A percentile compares a stretch with the other conserved stretches of the same genome.
Evolutionary conservation across 1,140 invertebrate species (phyloP).

Genomic region (Heliothis subflexa): DNA sequence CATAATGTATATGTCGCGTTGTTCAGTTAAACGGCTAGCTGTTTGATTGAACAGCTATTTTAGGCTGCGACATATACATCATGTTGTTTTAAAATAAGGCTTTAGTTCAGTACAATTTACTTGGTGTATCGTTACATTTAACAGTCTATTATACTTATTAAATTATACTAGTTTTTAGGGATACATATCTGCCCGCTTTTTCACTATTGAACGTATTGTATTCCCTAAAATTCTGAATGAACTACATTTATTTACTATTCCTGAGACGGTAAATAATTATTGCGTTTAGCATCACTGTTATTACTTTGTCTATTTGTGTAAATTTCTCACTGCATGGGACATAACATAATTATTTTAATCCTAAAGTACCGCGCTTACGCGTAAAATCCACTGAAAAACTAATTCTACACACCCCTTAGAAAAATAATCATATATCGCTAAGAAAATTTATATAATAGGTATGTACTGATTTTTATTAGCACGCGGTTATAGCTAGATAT

Average conservation of each 20-base stretch:
- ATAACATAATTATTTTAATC: not conserved
- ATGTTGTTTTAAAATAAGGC: not conserved
- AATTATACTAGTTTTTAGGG: not conserved
- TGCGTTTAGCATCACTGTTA: not conserved
- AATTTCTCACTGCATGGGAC: not conserved
- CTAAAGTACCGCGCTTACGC: not conserved
- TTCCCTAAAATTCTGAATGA: not conserved
- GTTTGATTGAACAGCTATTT: too few relatives aligned
- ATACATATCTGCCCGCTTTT: not conserved
- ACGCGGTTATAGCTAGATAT: constrained; percentile 11
- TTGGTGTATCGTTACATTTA: not conserved
- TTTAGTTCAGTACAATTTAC: not conserved
- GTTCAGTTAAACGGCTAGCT: not conserved
- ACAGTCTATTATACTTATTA: not conserved
- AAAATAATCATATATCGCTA: constrained; percentile 32
- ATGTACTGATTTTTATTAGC: constrained; percentile 29
- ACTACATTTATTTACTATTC: not conserved
- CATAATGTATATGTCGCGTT: not conserved
- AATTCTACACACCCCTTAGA: constrained; percentile 30
- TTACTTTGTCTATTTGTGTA: not conserved
- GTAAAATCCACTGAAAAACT: constrained; percentile 12
- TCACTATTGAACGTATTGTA: not conserved
- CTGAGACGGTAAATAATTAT: not conserved
- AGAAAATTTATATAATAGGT: constrained; percentile 10
- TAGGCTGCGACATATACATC: not conserved